Base-by-base conservation (phyloP, 2,888 invertebrate genomes). In the Drosophila koepferae region DNA sequence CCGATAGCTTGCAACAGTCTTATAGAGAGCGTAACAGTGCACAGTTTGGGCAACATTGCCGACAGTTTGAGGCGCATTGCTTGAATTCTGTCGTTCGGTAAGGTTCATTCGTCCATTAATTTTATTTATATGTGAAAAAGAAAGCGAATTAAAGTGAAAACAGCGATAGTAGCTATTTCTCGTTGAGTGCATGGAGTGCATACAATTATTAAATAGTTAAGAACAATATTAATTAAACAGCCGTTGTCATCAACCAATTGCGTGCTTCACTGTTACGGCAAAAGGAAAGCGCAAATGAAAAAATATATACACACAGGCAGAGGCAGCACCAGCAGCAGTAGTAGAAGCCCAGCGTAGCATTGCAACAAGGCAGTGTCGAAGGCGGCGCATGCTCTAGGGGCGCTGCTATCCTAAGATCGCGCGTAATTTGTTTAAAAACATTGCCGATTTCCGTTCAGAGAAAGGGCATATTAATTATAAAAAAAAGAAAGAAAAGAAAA, bases 261-360 rank as follows among this genome's bases (percentile, higher is more conserved):
- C 77, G 77, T 77, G 77, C 59, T 67, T 77, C 62, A 48, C 58
- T 81, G 81, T 78, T 78, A 78, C 77, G 81, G 81, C 81, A 81
- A 78, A 78, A 77, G 81, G 78, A 78, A 78, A 78, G 78, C 78
- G 78, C 81, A 77, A 87, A 89, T 84, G 90, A 89, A 84, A 84
- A 84, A 87, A 89, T 87, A 89, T 89, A 89, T 88, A 84, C 90
- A 84, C 84, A 89, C 88, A 70, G 72, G 69, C 82, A 78, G 69
- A 68, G 70, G 60, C 60, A 60, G 74, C 12, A 18, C 28, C 55
- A 72, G 44, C 43, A 48, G 71, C 51, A 51, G 49, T 63, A 72
- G 44, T 6, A 44, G 28, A 40, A 44, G 28, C 44, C 2, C 20
- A 44, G 34, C 20, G 41, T 44, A 44, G 68, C 59, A 73, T 51